These are phyloP conservation scores for Cyclura pinguis DNA, from an alignment of 2,797 vertebrate genomes.

Conservation along the genomic window DNA sequence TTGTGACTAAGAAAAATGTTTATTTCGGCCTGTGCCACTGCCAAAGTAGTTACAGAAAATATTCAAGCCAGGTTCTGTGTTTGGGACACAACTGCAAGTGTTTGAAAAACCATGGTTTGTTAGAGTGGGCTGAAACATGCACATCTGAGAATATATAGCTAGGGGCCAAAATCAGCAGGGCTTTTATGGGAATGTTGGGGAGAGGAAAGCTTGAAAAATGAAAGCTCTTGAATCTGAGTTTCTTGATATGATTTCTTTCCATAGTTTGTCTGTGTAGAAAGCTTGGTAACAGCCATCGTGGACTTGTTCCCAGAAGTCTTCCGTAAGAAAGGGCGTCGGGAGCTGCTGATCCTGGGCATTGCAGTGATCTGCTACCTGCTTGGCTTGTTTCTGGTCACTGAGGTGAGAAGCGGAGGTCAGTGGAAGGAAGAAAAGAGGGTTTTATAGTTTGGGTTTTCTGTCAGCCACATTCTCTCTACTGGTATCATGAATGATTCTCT, in stretches of 20 bases:
- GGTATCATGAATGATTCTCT: background rate
- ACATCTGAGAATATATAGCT: background rate
- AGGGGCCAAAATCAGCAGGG: background rate
- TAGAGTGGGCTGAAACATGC: background rate
- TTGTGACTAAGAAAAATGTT: background rate
- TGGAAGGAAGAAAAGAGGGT: background rate
- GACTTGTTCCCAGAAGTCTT: conserved; percentile 89
- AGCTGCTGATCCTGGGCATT: conserved; percentile 87
- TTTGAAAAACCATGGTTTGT: background rate
- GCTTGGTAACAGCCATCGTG: conserved; percentile 89
- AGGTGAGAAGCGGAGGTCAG: conserved; percentile 79
- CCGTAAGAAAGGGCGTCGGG: conserved; percentile 81
- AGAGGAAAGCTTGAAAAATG: background rate
- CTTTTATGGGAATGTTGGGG: background rate
- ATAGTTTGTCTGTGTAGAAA: conserved; percentile 94
- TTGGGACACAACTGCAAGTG: background rate
- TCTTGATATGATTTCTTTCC: conserved; percentile 35
- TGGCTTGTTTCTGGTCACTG: conserved; percentile 88
- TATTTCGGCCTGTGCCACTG: background rate
- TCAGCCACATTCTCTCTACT: background rate
- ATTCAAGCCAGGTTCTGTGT: background rate
- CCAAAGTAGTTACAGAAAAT: background rate
- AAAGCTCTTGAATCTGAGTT: background rate
- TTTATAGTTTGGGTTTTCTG: background rate
- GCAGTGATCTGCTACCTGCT: conserved; percentile 85